Evolutionary conservation across 2,888 invertebrate genomes (phyloP).

Genomic region (Diarsia mendica): DNA sequence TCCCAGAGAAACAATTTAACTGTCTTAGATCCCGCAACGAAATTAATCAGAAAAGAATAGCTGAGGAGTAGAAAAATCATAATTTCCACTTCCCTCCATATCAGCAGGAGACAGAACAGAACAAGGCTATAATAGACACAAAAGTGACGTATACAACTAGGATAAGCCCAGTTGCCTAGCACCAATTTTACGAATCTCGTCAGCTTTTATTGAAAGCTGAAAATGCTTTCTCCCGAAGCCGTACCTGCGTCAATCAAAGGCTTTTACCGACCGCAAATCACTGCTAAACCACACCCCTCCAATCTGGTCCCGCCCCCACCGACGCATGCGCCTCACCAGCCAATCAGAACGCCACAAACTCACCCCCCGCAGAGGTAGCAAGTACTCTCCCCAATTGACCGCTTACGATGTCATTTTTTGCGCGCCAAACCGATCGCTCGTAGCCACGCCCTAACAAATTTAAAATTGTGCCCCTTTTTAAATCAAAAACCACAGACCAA

Average conservation of each 20-base stretch:
- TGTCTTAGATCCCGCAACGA: too few relatives aligned
- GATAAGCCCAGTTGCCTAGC: too few relatives aligned
- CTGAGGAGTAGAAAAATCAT: too few relatives aligned
- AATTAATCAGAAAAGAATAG: too few relatives aligned
- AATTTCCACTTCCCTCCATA: too few relatives aligned
- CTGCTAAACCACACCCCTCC: conserved; percentile 86
- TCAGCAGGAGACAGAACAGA: too few relatives aligned
- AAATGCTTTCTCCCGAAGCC: conserved; percentile 63
- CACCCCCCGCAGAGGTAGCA: conserved; percentile 76
- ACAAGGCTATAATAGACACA: too few relatives aligned
- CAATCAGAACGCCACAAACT: conserved; percentile 75
- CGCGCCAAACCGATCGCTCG: conserved; percentile 83
- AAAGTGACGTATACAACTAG: too few relatives aligned
- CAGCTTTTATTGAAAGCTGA: background rate
- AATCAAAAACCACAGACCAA: conserved; percentile 83
- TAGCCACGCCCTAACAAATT: conserved; percentile 84
- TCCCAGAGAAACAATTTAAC: too few relatives aligned
- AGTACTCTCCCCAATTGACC: conserved; percentile 85
- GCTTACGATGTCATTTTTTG: conserved; percentile 88
- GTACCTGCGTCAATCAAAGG: conserved; percentile 86
- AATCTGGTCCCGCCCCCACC: conserved; percentile 81
- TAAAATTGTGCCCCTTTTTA: conserved; percentile 79
- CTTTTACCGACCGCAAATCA: conserved; percentile 88
- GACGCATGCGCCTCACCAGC: conserved; percentile 81
- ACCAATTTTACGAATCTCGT: background rate